Conservation (phyloP, 2,797 vertebrate genomes). For the Pantherophis alleghaniensis region DNA sequence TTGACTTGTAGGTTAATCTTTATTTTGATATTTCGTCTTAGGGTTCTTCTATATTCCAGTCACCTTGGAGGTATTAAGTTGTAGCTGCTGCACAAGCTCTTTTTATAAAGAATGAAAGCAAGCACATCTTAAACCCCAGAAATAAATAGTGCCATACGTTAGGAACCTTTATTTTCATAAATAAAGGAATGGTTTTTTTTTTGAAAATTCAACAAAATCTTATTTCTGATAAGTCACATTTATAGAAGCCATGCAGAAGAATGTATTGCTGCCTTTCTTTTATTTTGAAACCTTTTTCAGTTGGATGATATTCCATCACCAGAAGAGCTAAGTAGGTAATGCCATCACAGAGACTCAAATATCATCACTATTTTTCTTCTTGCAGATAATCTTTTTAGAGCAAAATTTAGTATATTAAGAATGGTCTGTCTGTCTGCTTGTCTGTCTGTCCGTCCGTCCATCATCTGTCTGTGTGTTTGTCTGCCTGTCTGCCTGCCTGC, state of each 20-base stretch:
- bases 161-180: not conserved
- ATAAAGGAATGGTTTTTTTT: not conserved
- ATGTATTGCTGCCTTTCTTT: not conserved
- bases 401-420: not conserved
- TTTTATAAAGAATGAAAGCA: not conserved
- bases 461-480: no score
- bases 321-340: not conserved
- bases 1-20: conserved; percentile 1
- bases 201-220: not conserved
- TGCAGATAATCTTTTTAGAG: conserved; percentile 19
- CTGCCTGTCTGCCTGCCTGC: rapidly evolving
- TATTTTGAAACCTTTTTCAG: not conserved
- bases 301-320: not conserved
- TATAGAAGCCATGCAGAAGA: not conserved
- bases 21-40: not conserved
- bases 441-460: no score
- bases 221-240: not conserved
- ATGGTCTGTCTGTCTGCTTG: not conserved
- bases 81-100: not conserved
- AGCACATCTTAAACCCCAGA: not conserved
- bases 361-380: not conserved
- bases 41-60: conserved; percentile 4
- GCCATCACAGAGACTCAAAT: not conserved
- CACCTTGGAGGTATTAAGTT: conserved; percentile 17
- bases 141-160: not conserved